Evolutionary conservation across 2,797 vertebrate species (phyloP), one percentile per base, ranked within the genome.

Genomic region (Phrynocephalus guinanensis): DNA sequence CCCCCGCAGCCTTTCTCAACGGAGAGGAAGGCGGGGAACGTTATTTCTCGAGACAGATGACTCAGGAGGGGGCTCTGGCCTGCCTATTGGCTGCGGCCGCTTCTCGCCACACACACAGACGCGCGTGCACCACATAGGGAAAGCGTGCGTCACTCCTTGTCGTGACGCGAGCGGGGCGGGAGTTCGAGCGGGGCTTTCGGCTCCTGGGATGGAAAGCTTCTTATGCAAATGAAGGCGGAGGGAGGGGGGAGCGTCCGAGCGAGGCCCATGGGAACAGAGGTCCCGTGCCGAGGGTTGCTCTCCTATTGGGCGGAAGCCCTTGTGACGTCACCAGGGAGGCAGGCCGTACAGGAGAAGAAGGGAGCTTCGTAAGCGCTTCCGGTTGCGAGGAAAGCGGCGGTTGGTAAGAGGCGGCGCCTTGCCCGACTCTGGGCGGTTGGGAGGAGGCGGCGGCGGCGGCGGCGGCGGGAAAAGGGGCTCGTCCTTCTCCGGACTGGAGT

Each of bases 41-140:
- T 44, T 18, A 84, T 3, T 24, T 18, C 1, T 18, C 24, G 28
- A 16, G 67, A 26, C 20, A 3, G 28, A 18, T 4, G 52, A 24
- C 15, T 38, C 67, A 66, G 50, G 38, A 20, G n/a, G 16, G 13
- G 4, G 22, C 1, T 24, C 9, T 1, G 1, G 30, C 48, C 22
- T 63, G 11, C 18, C 78, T 75, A 94, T 88, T 95, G 94, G 95
- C 80, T 90, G n/a, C 38, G 15, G 70, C 20, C 0, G 33, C 28
- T 24, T 3, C 9, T 0, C 30, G 2, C 13, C 24, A 2, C 77
- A 13, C 77, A 13, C 56, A n/a, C 56, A 77, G 82, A 24, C 70
- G 2, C n/a, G 15, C 1, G 20, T 33, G 38, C 38, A 44, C 38
- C 56, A 60, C 56, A 1, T 60, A 16, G 33, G 33, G 33, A 33